Percentiles rank a stretch among this genome's conserved stretches.
Evolutionary conservation across 2,113 vertebrate species (phyloP).

Genomic region (Coryphaenoides rupestris): DNA sequence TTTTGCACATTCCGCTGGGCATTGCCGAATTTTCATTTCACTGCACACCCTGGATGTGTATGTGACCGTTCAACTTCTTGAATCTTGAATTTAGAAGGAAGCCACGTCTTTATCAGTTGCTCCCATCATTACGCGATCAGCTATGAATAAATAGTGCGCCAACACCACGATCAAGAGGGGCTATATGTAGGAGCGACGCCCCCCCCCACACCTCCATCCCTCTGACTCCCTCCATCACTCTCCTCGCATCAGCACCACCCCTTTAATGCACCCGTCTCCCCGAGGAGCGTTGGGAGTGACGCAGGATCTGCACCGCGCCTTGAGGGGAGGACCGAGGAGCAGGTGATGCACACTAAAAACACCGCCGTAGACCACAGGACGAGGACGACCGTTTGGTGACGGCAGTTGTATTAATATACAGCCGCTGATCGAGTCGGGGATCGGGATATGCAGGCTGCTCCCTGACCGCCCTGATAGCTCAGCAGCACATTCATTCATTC

Average conservation of each 20-base stretch:
- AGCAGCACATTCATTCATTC: no score
- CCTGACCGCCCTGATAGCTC: background rate
- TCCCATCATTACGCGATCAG: constrained; percentile 28
- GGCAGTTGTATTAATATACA: constrained; percentile 3
- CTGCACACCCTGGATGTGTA: no score
- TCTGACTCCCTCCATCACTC: constrained; percentile 5
- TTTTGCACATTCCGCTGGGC: no score
- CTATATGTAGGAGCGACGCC: constrained; percentile 22
- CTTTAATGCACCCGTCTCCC: constrained; percentile 25
- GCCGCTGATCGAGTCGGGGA: background rate
- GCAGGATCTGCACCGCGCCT: constrained; percentile 55
- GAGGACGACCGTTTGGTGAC: background rate
- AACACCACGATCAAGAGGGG: background rate
- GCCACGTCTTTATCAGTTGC: constrained; percentile 13
- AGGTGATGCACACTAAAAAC: constrained; percentile 36
- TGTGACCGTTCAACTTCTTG: no score
- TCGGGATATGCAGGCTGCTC: background rate
- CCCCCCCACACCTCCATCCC: constrained; percentile 1
- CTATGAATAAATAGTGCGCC: no score
- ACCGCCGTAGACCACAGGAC: constrained; percentile 7
- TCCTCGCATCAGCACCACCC: constrained; percentile 58
- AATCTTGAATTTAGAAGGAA: no score
- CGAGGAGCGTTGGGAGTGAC: constrained; percentile 60
- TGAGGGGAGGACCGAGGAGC: constrained; percentile 33
- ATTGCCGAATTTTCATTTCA: no score